Conservation (phyloP, 1,140 invertebrate genomes). For the Zophobas atratus region DNA sequence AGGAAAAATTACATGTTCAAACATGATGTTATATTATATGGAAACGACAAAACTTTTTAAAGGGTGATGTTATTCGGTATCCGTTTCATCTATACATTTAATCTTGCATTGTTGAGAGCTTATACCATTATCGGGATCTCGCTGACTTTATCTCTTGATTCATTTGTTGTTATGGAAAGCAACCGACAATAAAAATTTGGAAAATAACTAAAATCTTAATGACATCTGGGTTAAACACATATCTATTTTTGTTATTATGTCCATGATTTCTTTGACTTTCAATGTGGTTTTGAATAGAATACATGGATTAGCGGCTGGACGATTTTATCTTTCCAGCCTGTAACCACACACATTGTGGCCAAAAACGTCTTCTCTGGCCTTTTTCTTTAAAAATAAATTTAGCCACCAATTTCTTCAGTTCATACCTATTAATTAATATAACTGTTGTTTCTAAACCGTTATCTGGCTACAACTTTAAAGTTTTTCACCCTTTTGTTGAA, state of each 20-base stretch:
- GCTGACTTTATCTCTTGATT: neutral
- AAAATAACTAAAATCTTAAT: neutral
- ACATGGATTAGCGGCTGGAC: too few relatives aligned
- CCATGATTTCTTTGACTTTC: neutral
- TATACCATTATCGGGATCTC: neutral
- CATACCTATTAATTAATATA: too few relatives aligned
- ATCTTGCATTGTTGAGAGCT: conserved; percentile 8
- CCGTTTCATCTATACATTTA: conserved; percentile 5
- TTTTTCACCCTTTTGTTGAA: too few relatives aligned
- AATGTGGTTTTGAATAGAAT: too few relatives aligned
- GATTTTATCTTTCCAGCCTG: too few relatives aligned
- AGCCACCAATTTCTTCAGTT: too few relatives aligned
- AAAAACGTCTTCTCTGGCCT: too few relatives aligned
- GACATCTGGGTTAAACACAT: neutral
- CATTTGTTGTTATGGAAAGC: neutral
- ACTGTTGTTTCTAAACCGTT: too few relatives aligned
- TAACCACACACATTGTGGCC: too few relatives aligned
- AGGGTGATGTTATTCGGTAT: neutral
- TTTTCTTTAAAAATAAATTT: too few relatives aligned
- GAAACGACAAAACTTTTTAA: conserved; percentile 1
- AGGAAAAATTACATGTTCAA: neutral
- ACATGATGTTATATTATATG: neutral
- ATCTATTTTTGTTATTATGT: neutral
- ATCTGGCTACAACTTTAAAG: too few relatives aligned
- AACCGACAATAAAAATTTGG: neutral